Evolutionary conservation across 2,888 invertebrate species (phyloP), one percentile per base, ranked within the genome.

Genomic region (Agrochola lota): DNA sequence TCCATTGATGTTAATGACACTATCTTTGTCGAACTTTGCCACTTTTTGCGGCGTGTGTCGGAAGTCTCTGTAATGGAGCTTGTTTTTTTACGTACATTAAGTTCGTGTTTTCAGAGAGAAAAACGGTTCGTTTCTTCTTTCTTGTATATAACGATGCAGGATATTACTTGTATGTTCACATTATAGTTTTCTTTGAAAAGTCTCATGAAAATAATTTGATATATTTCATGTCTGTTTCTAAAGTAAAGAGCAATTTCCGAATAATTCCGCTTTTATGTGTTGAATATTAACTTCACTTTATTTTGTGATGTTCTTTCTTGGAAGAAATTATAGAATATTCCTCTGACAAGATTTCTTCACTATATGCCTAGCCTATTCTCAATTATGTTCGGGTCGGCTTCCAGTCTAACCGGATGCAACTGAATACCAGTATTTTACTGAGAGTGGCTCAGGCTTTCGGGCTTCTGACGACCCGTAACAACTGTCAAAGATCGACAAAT

Each of bases 1-100:
- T 82, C 86, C 89, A 91, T 91, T 89, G 86, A 87, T 88, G 90
- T 89, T 92, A 93, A 93, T 92, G 92, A 90, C 91, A 93, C 91
- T 91, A 92, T 91, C 88, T 88, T 87, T 89, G 88, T 85, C 78
- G 80, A 84, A 81, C 76, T 84, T 85, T 67, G 84, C 79, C 87
- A 90, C 91, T 91, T 92, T 91, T 90, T 90, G 84, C 52, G 81
- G 81, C 72, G 66, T 78, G 77, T 81, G 81, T 78, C 77, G 79
- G 85, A 82, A 78, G 69, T 84, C 20, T 5, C 43, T 30, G 74
- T 79, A 86, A 87, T 85, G 76, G 78, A 76, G 77, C 68, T n/a
- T 49, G 15, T 30, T 46, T 80, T 84, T 82, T 83, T 59, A 60
- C 52, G 11, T 64, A 74, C 57, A 30, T 75, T 78, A 68, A 62